phyloP scores from a whole-genome alignment of 2,113 vertebrate species.

The Acrocephalus arundinaceus region DNA sequence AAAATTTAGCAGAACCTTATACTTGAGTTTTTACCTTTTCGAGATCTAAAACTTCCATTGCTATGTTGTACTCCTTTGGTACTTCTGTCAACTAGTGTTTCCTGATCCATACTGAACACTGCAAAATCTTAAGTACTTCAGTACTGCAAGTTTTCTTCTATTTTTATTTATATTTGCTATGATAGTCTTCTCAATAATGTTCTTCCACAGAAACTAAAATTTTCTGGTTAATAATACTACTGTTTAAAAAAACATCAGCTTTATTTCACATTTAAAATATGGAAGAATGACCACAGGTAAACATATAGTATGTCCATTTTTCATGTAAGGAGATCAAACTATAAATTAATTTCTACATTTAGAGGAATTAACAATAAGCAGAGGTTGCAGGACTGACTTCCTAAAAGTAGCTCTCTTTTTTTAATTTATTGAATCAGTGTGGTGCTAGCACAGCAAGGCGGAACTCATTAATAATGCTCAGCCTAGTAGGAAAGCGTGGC shows the following conservation, averaged over 20 bases:
- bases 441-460: constrained; percentile 28
- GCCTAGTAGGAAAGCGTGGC: constrained; percentile 29
- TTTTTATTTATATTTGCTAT: background rate
- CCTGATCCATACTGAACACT: background rate
- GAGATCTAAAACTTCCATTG: background rate
- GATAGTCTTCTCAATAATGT: background rate
- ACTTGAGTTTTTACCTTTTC: background rate
- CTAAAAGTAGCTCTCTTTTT: constrained; percentile 16
- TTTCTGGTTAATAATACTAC: background rate
- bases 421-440: background rate
- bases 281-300: background rate
- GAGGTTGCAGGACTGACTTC: background rate
- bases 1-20: background rate
- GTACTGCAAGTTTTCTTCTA: background rate
- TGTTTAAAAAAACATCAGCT: background rate
- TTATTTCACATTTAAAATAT: background rate
- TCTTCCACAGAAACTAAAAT: background rate
- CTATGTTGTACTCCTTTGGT: background rate
- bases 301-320: background rate
- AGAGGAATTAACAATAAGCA: background rate
- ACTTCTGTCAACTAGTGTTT: background rate
- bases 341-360: background rate
- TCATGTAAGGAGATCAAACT: background rate
- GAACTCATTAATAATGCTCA: constrained; percentile 33
- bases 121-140: background rate